These are phyloP conservation scores for Hemitrygon akajei DNA, from an alignment of 2,797 vertebrate genomes.

Conservation along the genomic window DNA sequence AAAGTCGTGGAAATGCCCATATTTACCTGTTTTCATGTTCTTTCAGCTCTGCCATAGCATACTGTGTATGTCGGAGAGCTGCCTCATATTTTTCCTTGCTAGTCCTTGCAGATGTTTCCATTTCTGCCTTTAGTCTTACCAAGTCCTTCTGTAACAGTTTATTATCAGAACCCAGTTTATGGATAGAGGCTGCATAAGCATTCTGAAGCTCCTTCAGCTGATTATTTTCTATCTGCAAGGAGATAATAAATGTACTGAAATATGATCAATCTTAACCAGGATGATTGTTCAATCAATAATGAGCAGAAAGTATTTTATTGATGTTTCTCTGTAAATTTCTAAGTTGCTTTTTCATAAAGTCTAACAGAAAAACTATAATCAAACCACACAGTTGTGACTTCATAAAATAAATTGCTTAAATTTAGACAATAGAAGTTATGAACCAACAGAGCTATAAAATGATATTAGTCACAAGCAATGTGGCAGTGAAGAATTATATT, in stretches of 20 bases:
- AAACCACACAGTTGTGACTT: neutral
- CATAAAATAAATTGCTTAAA: neutral
- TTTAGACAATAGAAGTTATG: neutral
- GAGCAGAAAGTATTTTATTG: neutral
- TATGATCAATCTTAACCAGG: neutral
- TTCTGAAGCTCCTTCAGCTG: constrained; percentile 43
- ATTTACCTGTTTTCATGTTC: constrained; percentile 53
- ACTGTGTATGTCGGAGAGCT: constrained; percentile 41
- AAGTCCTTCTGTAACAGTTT: constrained; percentile 48
- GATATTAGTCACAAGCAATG: neutral
- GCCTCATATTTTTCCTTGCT: constrained; percentile 41
- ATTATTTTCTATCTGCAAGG: constrained; percentile 21
- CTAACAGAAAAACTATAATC: neutral
- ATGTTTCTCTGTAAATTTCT: neutral
- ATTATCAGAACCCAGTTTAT: constrained; percentile 48
- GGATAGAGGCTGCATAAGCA: constrained; percentile 44
- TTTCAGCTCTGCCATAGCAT: constrained; percentile 43
- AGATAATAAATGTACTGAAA: neutral
- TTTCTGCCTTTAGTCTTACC: constrained; percentile 46
- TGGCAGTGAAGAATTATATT: neutral
- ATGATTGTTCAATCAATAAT: neutral
- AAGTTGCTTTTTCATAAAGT: constrained; percentile 13
- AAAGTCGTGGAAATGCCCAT: neutral
- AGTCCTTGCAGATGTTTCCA: constrained; percentile 41
- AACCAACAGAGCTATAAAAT: neutral